phyloP scores from a whole-genome alignment of 2,888 invertebrate species.

The Octodonta nipae region DNA sequence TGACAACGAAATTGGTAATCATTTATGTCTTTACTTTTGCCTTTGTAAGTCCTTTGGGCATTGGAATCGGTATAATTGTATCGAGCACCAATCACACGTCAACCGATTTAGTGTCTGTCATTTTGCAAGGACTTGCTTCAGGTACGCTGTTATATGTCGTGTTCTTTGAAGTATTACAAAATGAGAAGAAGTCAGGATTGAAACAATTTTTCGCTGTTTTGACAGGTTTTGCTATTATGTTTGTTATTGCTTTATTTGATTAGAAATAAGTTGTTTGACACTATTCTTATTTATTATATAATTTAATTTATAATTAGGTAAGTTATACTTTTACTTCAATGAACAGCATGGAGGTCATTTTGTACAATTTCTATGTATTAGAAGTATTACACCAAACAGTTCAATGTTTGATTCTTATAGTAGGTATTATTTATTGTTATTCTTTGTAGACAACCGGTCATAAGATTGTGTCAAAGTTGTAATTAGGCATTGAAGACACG shows the following conservation, averaged over 20 bases:
- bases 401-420: too few species aligned
- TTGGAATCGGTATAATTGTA: slow-evolving; percentile 57
- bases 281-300: not conserved
- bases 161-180: slow-evolving; percentile 84
- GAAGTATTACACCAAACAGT: too few species aligned
- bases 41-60: slow-evolving; percentile 66
- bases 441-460: too few species aligned
- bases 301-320: too few species aligned
- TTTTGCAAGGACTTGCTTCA: slow-evolving; percentile 73
- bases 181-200: slow-evolving; percentile 44
- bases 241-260: slow-evolving; percentile 30
- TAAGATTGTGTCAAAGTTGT: too few species aligned
- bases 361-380: too few species aligned
- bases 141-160: slow-evolving; percentile 90
- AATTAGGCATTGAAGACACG: too few species aligned
- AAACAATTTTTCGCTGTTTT: slow-evolving; percentile 52
- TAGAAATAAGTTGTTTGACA: not conserved
- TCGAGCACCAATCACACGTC: slow-evolving; percentile 45
- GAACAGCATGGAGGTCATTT: too few species aligned
- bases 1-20: slow-evolving; percentile 46
- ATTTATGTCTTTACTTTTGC: slow-evolving; percentile 64
- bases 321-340: too few species aligned
- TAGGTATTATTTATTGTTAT: too few species aligned
- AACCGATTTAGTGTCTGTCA: slow-evolving; percentile 49
- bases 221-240: slow-evolving; percentile 59